Percentiles rank a stretch among this genome's conserved stretches.
phyloP scores from a whole-genome alignment of 2,113 vertebrate genomes.

The Hymenochirus boettgeri region DNA sequence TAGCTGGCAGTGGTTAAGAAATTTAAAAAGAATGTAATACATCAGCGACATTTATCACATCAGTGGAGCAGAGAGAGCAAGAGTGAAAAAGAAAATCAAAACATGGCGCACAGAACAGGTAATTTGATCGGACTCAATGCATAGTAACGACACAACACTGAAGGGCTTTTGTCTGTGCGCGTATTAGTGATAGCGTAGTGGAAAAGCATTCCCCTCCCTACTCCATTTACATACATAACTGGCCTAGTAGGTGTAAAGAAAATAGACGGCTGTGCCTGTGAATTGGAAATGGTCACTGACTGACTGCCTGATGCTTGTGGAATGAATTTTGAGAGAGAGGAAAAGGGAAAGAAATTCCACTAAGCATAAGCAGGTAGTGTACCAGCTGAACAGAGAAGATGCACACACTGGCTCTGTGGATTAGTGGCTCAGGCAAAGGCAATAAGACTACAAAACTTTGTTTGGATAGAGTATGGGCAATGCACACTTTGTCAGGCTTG shows the following conservation, averaged over 20 bases:
- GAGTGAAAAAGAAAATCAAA: conserved; percentile 37
- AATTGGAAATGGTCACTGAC: conserved; percentile 68
- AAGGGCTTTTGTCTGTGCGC: conserved; percentile 41
- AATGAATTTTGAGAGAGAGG: conserved; percentile 56
- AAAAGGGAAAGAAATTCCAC: conserved; percentile 30
- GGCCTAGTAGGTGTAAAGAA: conserved; percentile 91
- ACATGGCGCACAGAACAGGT: conserved; percentile 49
- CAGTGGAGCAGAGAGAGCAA: conserved; percentile 6
- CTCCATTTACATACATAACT: conserved; percentile 77
- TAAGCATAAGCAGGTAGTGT: conserved; percentile 46
- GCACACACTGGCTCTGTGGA: conserved; percentile 19
- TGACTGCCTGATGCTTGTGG: conserved; percentile 64
- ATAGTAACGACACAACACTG: conserved; percentile 40
- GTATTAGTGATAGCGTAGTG: conserved; percentile 49
- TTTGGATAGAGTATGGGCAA: conserved; percentile 75
- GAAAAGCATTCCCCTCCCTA: conserved; percentile 47
- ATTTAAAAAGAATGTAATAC: conserved; percentile 1
- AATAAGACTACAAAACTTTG: background rate
- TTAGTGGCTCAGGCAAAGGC: background rate
- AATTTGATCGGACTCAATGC: conserved; percentile 52
- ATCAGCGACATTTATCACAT: conserved; percentile 29
- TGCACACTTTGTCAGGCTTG: conserved; percentile 72
- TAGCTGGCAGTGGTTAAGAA: background rate
- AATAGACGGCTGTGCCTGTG: conserved; percentile 76
- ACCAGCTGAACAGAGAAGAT: background rate